Evolutionary conservation across 2,113 vertebrate species (phyloP).

Genomic region (Periophthalmus modestus): DNA sequence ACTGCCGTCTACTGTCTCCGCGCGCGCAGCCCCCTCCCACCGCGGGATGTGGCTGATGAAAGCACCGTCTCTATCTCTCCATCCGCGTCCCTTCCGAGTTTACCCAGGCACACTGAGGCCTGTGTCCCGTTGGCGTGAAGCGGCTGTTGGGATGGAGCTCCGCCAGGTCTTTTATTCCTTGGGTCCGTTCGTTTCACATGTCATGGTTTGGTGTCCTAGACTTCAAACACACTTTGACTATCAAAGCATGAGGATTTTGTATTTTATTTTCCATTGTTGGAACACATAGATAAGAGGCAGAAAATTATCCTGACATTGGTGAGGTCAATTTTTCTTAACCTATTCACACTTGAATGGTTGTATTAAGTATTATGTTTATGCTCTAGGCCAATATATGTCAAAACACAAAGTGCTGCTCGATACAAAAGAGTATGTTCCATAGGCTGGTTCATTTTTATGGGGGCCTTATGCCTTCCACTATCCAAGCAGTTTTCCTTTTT

Average conservation of each 20-base stretch:
- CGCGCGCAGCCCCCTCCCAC: conserved; percentile 55
- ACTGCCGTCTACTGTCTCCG: conserved; percentile 55
- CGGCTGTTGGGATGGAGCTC: background rate
- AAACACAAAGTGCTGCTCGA: too few relatives aligned
- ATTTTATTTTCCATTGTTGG: background rate
- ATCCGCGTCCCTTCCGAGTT: background rate
- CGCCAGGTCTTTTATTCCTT: background rate
- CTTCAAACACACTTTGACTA: background rate
- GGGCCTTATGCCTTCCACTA: too few relatives aligned
- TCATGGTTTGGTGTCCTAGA: background rate
- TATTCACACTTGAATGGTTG: too few relatives aligned
- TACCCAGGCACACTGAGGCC: background rate
- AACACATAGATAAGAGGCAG: background rate
- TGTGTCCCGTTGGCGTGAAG: conserved; percentile 1
- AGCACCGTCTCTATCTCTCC: conserved; percentile 11
- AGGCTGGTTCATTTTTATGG: too few relatives aligned
- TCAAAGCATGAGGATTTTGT: background rate
- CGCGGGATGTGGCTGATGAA: conserved; percentile 60
- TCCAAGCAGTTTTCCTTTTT: too few relatives aligned
- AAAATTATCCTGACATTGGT: background rate
- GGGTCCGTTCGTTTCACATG: background rate
- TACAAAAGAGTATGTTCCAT: too few relatives aligned
- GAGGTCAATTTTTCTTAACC: background rate
- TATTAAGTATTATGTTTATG: too few relatives aligned
- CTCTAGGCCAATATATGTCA: too few relatives aligned